Percentiles rank a stretch among this genome's conserved stretches.
phyloP scores from a whole-genome alignment of 1,140 invertebrate genomes.

The Medauroidea extradentata region DNA sequence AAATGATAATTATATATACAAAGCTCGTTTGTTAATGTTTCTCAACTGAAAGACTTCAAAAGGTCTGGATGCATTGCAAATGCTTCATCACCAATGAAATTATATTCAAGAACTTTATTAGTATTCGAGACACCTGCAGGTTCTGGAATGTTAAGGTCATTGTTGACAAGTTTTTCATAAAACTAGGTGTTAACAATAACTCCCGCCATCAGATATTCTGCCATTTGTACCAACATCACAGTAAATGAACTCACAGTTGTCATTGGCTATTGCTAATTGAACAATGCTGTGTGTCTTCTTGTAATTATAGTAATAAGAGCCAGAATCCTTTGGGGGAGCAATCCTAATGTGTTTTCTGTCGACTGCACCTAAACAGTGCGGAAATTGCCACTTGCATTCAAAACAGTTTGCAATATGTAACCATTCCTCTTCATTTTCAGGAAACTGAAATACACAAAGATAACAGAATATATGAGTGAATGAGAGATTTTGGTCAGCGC shows the following conservation, averaged over 20 bases:
- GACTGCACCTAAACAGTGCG: slow-evolving; percentile 33
- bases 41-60: too few relatives aligned
- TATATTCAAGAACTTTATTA: too few relatives aligned
- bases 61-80: too few relatives aligned
- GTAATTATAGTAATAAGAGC: slow-evolving; percentile 42
- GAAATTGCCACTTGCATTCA: slow-evolving; percentile 32
- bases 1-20: too few relatives aligned
- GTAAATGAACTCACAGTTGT: slow-evolving; percentile 36
- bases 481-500: too few relatives aligned
- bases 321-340: slow-evolving; percentile 31
- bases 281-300: slow-evolving; percentile 41
- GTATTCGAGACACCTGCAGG: too few relatives aligned
- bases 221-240: slow-evolving; percentile 38
- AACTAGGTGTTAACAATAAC: slow-evolving; percentile 29
- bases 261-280: slow-evolving; percentile 38
- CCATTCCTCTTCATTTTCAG: slow-evolving; percentile 22
- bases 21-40: too few relatives aligned
- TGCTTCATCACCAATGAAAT: too few relatives aligned
- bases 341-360: slow-evolving; percentile 37
- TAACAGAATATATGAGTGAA: too few relatives aligned
- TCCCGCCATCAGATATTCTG: slow-evolving; percentile 35
- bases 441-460: slow-evolving; percentile 11
- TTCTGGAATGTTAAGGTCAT: too few relatives aligned
- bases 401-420: slow-evolving; percentile 25
- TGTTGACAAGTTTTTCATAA: slow-evolving; percentile 18